Conservation (phyloP, 2,113 vertebrate species). For the Atractosteus spatula region DNA sequence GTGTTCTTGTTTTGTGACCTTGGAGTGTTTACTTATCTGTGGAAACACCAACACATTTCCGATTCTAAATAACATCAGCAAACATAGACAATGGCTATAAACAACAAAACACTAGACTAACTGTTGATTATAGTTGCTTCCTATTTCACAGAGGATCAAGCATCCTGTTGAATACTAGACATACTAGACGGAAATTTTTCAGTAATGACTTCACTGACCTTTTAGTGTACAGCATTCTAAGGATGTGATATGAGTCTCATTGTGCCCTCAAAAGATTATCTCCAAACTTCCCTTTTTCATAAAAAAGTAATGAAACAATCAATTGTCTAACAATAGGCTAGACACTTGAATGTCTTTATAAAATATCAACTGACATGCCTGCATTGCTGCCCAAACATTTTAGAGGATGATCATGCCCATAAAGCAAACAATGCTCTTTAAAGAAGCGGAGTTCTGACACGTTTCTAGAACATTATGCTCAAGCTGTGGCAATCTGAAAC, state of each 20-base stretch:
- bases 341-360: neutral
- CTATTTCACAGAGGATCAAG: conserved; percentile 47
- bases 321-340: neutral
- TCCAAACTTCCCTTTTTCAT: conserved; percentile 32
- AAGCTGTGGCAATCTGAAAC: no score
- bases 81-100: conserved; percentile 68
- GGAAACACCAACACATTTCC: conserved; percentile 55
- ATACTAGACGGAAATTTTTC: conserved; percentile 64
- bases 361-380: neutral
- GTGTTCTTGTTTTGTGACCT: conserved; percentile 41
- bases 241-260: conserved; percentile 21
- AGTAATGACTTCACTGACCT: conserved; percentile 47
- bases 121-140: conserved; percentile 67
- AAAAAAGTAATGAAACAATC: neutral
- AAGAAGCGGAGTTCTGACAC: no score
- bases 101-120: conserved; percentile 62
- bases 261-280: conserved; percentile 1
- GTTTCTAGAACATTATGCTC: no score
- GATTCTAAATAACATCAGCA: conserved; percentile 62
- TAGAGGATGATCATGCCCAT: neutral
- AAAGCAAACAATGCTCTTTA: neutral
- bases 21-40: conserved; percentile 64
- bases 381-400: neutral
- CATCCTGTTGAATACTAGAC: conserved; percentile 73
- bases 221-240: conserved; percentile 30